Percentiles rank a stretch among this genome's conserved stretches.
These are phyloP conservation scores for Oligia strigilis DNA, from an alignment of 2,888 invertebrate genomes.

Conservation along the genomic window DNA sequence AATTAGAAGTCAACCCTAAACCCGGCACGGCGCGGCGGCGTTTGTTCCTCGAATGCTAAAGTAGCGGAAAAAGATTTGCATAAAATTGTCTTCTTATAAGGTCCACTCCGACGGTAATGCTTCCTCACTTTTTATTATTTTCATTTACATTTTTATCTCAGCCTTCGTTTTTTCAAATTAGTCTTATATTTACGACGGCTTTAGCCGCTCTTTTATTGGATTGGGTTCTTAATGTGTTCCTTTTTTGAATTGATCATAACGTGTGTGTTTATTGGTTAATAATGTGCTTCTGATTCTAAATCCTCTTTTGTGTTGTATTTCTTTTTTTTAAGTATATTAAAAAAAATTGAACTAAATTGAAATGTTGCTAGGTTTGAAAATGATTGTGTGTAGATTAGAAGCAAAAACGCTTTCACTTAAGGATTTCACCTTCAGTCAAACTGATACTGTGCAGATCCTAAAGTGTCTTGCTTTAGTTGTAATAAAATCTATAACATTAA, in stretches of 20 bases:
- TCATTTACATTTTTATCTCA: slow-evolving; percentile 63
- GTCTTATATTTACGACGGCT: slow-evolving; percentile 59
- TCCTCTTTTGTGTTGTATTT: background rate
- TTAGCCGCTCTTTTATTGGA: slow-evolving; percentile 57
- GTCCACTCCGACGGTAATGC: slow-evolving; percentile 74
- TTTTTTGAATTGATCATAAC: slow-evolving; percentile 46
- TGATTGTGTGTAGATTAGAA: background rate
- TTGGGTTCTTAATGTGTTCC: slow-evolving; percentile 25
- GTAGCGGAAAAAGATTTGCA: slow-evolving; percentile 88
- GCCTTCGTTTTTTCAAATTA: slow-evolving; percentile 65
- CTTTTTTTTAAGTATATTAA: background rate
- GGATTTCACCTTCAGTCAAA: slow-evolving; percentile 26
- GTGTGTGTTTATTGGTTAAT: slow-evolving; percentile 45
- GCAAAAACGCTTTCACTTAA: background rate
- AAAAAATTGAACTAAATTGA: background rate
- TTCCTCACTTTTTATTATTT: slow-evolving; percentile 69
- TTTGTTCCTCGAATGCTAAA: slow-evolving; percentile 86
- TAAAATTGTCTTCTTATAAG: slow-evolving; percentile 88
- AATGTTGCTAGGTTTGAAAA: background rate
- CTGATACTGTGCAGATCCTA: slow-evolving; percentile 29
- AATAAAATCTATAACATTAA: slow-evolving; percentile 14
- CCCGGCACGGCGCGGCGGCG: slow-evolving; percentile 64
- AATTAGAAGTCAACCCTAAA: slow-evolving; percentile 71
- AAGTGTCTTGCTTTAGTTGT: background rate
- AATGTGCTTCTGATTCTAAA: slow-evolving; percentile 14